Base-by-base conservation (phyloP, 2,888 invertebrate genomes). In the Hemithea aestivaria region DNA sequence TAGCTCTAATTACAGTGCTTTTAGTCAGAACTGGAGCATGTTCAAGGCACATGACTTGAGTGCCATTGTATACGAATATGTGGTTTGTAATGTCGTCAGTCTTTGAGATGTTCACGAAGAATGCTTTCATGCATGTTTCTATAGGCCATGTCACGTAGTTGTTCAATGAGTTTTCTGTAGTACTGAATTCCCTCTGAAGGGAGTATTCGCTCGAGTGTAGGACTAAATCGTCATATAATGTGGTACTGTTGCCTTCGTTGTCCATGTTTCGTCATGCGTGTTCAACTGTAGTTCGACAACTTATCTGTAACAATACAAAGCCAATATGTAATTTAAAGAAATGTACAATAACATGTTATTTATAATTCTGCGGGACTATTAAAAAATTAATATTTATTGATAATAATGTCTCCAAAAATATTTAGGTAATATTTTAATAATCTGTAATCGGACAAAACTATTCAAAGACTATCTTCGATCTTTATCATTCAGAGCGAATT, bases 11-110 rank as follows among this genome's bases (percentile, higher is more conserved):
- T 45, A 92, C 69, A 0, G 91, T 89, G 7, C 89, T 88, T 31
- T 85, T 87, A 4, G 91, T 92, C 16, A 94, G 76, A 33, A 85
- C 78, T 0, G 95, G 95, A 0, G 94, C 93, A 59, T 92, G 93
- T 26, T 90, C 90, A 40, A 90, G 67, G 52, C 89, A 90, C 45
- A 56, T 65, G 10, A 87, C 39, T 42, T 58, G 52, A 7, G 82
- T 79, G 8, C 72, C 76, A 39, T 88, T 87, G 47, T 71, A 67
- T 9, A 53, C 37, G 36, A 66, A 76, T 10, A 70, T 43, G 1
- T 53, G 62, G 25, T 62, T 68, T 1, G 58, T 53, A 8, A 72
- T 37, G 10, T 78, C 70, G 20, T 68, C 66, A 30, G 45, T 39
- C 25, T 63, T 58, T 24, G 77, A 68, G 20, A 51, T 51, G 42